Conservation (phyloP, 1,140 invertebrate genomes). For the Xylocopa sonorina region DNA sequence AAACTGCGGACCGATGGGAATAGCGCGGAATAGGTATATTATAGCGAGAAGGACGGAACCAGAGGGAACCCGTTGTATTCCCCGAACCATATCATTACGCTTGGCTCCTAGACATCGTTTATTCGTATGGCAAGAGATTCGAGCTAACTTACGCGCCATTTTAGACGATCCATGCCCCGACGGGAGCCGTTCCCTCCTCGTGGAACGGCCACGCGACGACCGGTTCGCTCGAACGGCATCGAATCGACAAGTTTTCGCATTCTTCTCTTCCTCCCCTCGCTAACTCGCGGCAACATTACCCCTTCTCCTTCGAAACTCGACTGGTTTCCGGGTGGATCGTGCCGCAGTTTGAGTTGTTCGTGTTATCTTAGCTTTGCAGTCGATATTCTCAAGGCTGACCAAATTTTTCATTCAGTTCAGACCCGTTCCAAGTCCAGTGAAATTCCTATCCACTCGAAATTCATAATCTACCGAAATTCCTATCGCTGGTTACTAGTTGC, state of each 20-base stretch:
- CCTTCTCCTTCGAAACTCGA: not conserved
- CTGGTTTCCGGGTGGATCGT: no score
- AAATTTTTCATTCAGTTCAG: not conserved
- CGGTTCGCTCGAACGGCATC: slow-evolving; percentile 4
- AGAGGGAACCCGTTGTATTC: slow-evolving; percentile 7
- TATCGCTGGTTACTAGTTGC: no score
- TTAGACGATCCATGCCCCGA: slow-evolving; percentile 16
- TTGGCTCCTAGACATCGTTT: slow-evolving; percentile 15
- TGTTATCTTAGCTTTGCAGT: slow-evolving; percentile 1
- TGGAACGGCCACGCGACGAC: not conserved
- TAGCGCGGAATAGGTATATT: not conserved
- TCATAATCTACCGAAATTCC: no score
- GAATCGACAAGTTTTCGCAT: slow-evolving; percentile 19
- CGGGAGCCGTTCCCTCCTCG: not conserved
- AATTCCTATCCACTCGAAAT: no score
- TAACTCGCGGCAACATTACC: not conserved
- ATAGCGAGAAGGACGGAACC: not conserved
- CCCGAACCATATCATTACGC: slow-evolving; percentile 23
- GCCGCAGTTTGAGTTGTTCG: not conserved
- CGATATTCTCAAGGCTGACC: not conserved
- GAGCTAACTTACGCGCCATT: slow-evolving; percentile 35
- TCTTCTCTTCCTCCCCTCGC: not conserved
- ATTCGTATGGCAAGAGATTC: slow-evolving; percentile 17
- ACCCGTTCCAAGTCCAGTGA: no score
- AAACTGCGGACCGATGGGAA: slow-evolving; percentile 21